Evolutionary conservation across 1,140 invertebrate genomes (phyloP), one percentile per base, ranked within the genome.

Genomic region (Bicyclus anynana): DNA sequence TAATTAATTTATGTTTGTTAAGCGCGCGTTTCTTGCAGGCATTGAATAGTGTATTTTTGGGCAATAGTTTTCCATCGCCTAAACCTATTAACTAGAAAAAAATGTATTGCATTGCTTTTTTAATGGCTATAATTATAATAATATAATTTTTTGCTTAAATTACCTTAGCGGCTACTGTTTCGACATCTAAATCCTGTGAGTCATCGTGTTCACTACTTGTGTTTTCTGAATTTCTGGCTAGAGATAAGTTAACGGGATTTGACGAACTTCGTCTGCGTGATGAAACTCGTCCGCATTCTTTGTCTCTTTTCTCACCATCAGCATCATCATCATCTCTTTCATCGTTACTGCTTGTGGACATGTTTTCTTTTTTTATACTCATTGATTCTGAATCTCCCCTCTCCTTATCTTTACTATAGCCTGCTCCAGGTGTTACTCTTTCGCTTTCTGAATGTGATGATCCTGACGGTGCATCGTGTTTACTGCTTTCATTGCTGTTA

Each of bases 211-310:
- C 79, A 73, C 84, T 84, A 62, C 77, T 81, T 21, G 78, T 80
- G 59, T 87, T 80, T 60, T 85, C 84, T 20, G 77, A 79, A 33
- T 80, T 87, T 57, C 84, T 77, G 38, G 80, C 77, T 40, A 87
- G 44, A 16, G 82, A 86, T 53, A 96, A 89, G 86, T 96, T 96
- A 9, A 96, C 95, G 16, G 94, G 94, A 82, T 95, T 92, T 61
- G 77, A 88, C 51, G 75, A 90, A 77, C 87, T 90, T 49, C 89
- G 80, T 59, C 91, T 88, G 56, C 90, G 81, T 29, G 87, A 87
- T 46, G 91, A 87, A 29, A 91, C 82, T 60, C 91, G 86, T 27
- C 92, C 90, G 14, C 90, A 91, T 66, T 92, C 91, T 50, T 89
- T 84, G 21, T 91, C 89, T 37, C 72, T 66, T 44, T 77, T 80